These are phyloP conservation scores for Pterostichus niger DNA, from an alignment of 2,888 invertebrate genomes.

Conservation along the genomic window DNA sequence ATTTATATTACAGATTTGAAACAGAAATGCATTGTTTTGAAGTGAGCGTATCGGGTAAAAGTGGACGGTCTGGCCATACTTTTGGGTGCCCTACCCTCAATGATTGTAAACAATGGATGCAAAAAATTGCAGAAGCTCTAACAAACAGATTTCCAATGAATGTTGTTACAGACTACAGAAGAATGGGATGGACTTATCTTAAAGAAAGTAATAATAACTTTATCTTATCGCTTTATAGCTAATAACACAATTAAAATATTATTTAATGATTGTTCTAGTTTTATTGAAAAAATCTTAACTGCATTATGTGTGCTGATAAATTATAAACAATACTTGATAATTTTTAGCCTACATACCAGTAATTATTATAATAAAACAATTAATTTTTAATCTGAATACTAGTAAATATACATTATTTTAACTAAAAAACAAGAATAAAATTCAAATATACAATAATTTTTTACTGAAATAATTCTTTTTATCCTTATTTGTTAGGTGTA, in stretches of 20 bases:
- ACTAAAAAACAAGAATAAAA: background rate
- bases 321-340: too few relatives aligned
- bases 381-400: too few relatives aligned
- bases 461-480: conserved; percentile 18
- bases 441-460: background rate
- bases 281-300: background rate
- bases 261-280: conserved; percentile 19
- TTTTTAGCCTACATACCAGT: background rate
- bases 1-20: conserved; percentile 74
- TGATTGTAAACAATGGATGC: conserved; percentile 86
- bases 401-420: background rate
- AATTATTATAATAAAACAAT: too few relatives aligned
- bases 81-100: conserved; percentile 80
- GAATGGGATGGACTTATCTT: conserved; percentile 91
- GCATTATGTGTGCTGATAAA: background rate
- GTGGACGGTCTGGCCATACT: conserved; percentile 78
- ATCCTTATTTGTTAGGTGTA: conserved; percentile 79
- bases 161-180: conserved; percentile 85
- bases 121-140: conserved; percentile 87
- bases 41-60: conserved; percentile 78
- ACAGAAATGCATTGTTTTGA: conserved; percentile 83
- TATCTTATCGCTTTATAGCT: conserved; percentile 12
- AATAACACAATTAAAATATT: background rate
- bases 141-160: conserved; percentile 84
- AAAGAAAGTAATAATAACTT: conserved; percentile 78